phyloP scores from a whole-genome alignment of 2,797 vertebrate genomes.

The Poecilia wingei region DNA sequence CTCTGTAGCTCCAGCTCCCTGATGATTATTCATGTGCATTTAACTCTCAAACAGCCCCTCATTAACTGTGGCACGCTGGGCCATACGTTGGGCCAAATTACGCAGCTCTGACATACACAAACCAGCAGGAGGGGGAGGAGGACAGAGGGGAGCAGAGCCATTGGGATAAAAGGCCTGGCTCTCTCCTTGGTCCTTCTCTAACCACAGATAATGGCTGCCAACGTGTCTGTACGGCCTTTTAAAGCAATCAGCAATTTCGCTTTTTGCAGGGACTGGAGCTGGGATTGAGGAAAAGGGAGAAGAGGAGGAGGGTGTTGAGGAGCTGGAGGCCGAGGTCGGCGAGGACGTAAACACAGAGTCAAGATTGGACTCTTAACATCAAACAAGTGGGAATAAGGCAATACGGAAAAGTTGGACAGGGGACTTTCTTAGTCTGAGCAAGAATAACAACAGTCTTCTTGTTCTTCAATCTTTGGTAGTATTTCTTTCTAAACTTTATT shows the following conservation, averaged over 20 bases:
- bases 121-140: slow-evolving; percentile 70
- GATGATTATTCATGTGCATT: slow-evolving; percentile 83
- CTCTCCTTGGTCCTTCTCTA: slow-evolving; percentile 66
- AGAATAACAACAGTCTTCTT: not conserved
- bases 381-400: slow-evolving; percentile 28
- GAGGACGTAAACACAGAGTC: slow-evolving; percentile 59
- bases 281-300: slow-evolving; percentile 22
- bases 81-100: slow-evolving; percentile 85
- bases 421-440: not conserved
- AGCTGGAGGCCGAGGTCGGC: slow-evolving; percentile 1
- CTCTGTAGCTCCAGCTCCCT: slow-evolving; percentile 61
- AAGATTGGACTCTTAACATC: slow-evolving; percentile 50
- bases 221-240: slow-evolving; percentile 70
- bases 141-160: slow-evolving; percentile 28
- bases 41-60: slow-evolving; percentile 81
- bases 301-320: slow-evolving; percentile 1
- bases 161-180: slow-evolving; percentile 70
- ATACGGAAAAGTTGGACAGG: not conserved
- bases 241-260: slow-evolving; percentile 76
- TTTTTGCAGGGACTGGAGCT: slow-evolving; percentile 50
- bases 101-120: slow-evolving; percentile 83
- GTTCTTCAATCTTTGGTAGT: not conserved
- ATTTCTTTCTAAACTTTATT: not conserved
- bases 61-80: slow-evolving; percentile 81
- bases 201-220: slow-evolving; percentile 73